phyloP scores from a whole-genome alignment of 2,797 vertebrate species.

The Sciurus vulgaris region DNA sequence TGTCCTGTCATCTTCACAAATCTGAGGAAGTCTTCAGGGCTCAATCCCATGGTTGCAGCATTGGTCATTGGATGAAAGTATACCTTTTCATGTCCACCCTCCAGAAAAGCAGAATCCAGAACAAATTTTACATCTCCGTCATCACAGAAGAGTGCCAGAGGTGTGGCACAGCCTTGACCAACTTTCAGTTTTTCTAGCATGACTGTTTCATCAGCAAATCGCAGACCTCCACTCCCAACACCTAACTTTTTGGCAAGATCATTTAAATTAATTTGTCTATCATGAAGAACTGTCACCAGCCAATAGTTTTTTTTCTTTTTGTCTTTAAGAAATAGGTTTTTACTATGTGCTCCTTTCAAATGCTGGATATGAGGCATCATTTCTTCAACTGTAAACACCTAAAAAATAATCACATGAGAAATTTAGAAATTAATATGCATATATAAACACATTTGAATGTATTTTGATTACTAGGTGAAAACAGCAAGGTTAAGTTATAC shows the following conservation, averaged over 20 bases:
- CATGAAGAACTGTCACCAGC: conserved; percentile 93
- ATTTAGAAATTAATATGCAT: neutral
- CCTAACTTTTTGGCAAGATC: conserved; percentile 94
- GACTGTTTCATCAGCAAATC: conserved; percentile 93
- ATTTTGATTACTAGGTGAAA: conserved; percentile 8
- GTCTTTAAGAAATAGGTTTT: conserved; percentile 97
- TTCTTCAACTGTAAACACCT: conserved; percentile 97
- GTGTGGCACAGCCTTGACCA: conserved; percentile 93
- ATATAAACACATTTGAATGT: neutral
- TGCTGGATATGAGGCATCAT: conserved; percentile 96
- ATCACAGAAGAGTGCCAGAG: conserved; percentile 94
- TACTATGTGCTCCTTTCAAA: conserved; percentile 92
- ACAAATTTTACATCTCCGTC: conserved; percentile 91
- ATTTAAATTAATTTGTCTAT: conserved; percentile 93
- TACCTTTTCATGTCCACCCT: conserved; percentile 91
- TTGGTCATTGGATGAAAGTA: conserved; percentile 98
- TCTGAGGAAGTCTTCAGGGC: conserved; percentile 91
- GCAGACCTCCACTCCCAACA: conserved; percentile 93
- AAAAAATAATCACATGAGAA: conserved; percentile 68
- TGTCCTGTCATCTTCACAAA: conserved; percentile 95
- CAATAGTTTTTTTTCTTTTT: conserved; percentile 96
- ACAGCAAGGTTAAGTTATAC: neutral
- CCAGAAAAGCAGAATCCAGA: conserved; percentile 92
- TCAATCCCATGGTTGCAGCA: conserved; percentile 93
- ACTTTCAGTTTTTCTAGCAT: conserved; percentile 96